Evolutionary conservation across 1,140 invertebrate species (phyloP).

Genomic region (Meloidogyne chitwoodi): DNA sequence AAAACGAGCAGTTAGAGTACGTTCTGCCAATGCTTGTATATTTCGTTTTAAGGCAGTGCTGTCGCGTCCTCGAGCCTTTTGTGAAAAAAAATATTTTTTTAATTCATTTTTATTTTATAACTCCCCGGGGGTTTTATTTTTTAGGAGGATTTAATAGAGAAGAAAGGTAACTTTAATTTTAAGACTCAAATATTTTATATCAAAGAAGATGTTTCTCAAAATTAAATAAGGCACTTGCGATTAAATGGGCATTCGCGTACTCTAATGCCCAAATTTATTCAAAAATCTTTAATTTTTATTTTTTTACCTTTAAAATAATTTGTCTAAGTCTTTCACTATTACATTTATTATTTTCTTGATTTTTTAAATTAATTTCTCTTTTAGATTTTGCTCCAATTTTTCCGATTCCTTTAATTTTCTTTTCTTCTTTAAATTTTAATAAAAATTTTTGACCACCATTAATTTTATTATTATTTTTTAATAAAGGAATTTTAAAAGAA

Average conservation of each 20-base stretch:
- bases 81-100: background rate
- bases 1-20: slow-evolving; percentile 5
- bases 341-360: background rate
- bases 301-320: background rate
- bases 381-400: background rate
- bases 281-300: background rate
- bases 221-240: no score
- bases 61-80: slow-evolving; percentile 11
- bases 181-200: no score
- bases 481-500: background rate
- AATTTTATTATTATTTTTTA: no score
- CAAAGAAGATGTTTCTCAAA: no score
- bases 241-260: background rate
- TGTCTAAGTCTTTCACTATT: slow-evolving; percentile 13
- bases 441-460: no score
- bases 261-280: no score
- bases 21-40: slow-evolving; percentile 11
- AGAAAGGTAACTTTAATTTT: no score
- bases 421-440: background rate
- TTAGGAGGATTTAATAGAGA: no score
- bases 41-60: slow-evolving; percentile 7
- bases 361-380: background rate
- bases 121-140: no score
- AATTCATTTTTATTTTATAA: no score
- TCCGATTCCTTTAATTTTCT: background rate